These are phyloP conservation scores for Ctenochaetus hawaiiensis DNA, from an alignment of 2,797 vertebrate genomes.

Conservation along the genomic window DNA sequence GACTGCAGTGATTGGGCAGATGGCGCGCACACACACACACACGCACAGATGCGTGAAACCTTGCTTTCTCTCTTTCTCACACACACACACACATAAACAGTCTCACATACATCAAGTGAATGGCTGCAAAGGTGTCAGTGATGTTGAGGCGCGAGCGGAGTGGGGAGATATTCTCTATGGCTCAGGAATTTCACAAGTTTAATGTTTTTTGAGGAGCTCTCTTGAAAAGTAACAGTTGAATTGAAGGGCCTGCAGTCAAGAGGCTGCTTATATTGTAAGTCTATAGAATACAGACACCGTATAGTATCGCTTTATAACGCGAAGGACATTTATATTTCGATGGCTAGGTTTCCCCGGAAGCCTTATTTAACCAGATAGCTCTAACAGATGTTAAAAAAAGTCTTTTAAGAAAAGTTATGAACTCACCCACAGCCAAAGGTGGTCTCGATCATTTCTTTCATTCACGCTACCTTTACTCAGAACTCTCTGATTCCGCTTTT, in stretches of 20 bases:
- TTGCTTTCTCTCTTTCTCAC: constrained; percentile 40
- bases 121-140: constrained; percentile 63
- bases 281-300: not conserved
- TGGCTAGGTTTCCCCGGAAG: constrained; percentile 16
- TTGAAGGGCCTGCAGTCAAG: constrained; percentile 61
- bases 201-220: constrained; percentile 85
- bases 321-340: constrained; percentile 22
- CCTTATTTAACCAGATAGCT: constrained; percentile 32
- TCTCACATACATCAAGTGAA: constrained; percentile 56
- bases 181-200: constrained; percentile 83
- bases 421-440: constrained; percentile 17
- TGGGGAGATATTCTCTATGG: constrained; percentile 74
- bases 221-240: constrained; percentile 73
- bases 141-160: constrained; percentile 72
- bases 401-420: constrained; percentile 43
- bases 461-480: constrained; percentile 22
- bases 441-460: constrained; percentile 41
- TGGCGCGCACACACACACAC: constrained; percentile 77
- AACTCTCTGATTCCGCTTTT: constrained; percentile 49
- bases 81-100: constrained; percentile 56
- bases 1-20: constrained; percentile 90
- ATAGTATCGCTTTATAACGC: constrained; percentile 11
- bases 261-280: constrained; percentile 32
- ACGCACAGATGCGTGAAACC: constrained; percentile 47
- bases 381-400: constrained; percentile 32